These are phyloP conservation scores for Mythimna loreyi DNA, from an alignment of 2,888 invertebrate genomes.

Conservation along the genomic window DNA sequence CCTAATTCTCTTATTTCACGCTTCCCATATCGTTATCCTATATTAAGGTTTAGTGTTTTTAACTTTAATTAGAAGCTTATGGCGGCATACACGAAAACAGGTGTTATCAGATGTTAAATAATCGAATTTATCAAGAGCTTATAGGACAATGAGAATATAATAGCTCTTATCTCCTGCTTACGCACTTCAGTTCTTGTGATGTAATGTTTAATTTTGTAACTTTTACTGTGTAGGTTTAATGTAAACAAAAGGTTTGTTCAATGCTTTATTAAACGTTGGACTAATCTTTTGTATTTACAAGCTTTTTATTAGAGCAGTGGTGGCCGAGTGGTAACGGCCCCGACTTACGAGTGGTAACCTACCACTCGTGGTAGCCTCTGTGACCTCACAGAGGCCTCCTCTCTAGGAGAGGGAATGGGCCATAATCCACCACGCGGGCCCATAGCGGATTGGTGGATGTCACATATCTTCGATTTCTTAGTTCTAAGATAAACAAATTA, in stretches of 20 bases:
- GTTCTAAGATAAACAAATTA: too few species aligned
- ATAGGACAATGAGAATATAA: slow-evolving; percentile 29
- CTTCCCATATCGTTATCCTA: not conserved
- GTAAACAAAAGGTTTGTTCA: not conserved
- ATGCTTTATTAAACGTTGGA: too few species aligned
- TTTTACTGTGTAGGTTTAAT: slow-evolving; percentile 8
- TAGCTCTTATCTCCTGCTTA: slow-evolving; percentile 15
- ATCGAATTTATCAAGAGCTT: slow-evolving; percentile 8
- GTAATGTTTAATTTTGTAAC: slow-evolving; percentile 21
- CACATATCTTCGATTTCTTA: too few species aligned
- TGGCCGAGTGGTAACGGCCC: too few species aligned
- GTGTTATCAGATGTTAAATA: slow-evolving; percentile 17
- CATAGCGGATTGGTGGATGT: too few species aligned
- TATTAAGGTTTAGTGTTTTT: not conserved
- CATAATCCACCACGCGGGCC: too few species aligned
- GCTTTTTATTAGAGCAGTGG: too few species aligned
- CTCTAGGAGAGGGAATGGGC: too few species aligned
- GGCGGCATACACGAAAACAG: not conserved
- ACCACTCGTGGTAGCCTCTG: too few species aligned
- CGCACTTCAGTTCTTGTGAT: slow-evolving; percentile 20
- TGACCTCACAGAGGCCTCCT: too few species aligned
- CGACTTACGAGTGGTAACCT: too few species aligned
- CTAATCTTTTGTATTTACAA: too few species aligned
- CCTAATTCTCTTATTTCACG: not conserved
- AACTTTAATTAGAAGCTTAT: slow-evolving; percentile 2